Conservation (phyloP, 2,113 vertebrate species). For the Meles meles region DNA sequence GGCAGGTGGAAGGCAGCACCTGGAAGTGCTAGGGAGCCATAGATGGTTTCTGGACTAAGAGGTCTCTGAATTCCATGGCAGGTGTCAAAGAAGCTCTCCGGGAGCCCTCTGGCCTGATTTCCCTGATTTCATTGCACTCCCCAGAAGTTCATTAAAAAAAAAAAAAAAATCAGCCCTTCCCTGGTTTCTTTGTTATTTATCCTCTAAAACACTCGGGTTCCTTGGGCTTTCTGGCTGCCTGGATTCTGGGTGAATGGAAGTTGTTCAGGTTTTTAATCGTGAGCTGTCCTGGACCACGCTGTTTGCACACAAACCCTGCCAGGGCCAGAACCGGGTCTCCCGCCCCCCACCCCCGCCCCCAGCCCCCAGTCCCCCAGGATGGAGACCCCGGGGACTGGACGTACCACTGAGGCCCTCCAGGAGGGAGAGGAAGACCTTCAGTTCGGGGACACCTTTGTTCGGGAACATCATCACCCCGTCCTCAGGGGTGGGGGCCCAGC, state of each 20-base stretch:
- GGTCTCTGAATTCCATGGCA: rapidly evolving
- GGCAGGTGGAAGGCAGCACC: rapidly evolving
- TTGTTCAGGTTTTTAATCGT: rapidly evolving
- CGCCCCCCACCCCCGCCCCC: too few species aligned
- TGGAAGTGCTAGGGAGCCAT: rapidly evolving
- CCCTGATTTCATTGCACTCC: rapidly evolving
- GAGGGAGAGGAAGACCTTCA: neutral
- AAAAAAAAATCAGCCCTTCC: neutral
- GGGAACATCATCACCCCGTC: neutral
- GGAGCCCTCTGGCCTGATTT: neutral
- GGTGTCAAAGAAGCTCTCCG: neutral
- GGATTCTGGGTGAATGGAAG: neutral
- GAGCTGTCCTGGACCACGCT: neutral
- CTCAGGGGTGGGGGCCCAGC: rapidly evolving
- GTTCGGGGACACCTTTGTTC: neutral
- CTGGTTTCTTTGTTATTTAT: neutral
- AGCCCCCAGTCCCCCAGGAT: neutral
- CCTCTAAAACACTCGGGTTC: neutral
- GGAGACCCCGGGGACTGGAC: neutral
- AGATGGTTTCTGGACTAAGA: too few species aligned
- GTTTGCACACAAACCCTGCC: rapidly evolving
- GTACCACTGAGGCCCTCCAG: neutral
- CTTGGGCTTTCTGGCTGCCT: neutral
- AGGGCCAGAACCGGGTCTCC: neutral
- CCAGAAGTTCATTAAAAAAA: neutral